These are phyloP conservation scores for Epizoanthus rinbou DNA, from an alignment of 92 coral and sea anemone genomes.

Conservation along the genomic window DNA sequence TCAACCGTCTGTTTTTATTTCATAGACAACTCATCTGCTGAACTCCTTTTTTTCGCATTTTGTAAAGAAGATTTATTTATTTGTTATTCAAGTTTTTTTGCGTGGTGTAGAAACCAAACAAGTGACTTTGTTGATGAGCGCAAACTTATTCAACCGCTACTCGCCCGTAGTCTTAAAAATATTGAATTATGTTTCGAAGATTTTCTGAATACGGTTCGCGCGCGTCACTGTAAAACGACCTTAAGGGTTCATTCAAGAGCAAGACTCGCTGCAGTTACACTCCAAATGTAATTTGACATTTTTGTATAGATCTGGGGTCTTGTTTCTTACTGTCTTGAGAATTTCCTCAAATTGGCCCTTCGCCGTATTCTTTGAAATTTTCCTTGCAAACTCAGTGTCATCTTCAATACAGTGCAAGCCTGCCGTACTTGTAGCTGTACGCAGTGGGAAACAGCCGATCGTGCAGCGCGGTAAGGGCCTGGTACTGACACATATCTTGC, in stretches of 20 bases:
- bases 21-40: too few relatives aligned
- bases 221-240: too few relatives aligned
- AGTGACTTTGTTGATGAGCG: too few relatives aligned
- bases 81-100: too few relatives aligned
- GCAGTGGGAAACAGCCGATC: conserved; percentile 1
- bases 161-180: too few relatives aligned
- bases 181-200: too few relatives aligned
- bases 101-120: too few relatives aligned
- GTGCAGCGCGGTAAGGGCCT: conserved; percentile 7
- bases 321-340: conserved; percentile 1
- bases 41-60: too few relatives aligned
- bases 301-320: neutral
- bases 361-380: neutral
- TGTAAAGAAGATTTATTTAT: too few relatives aligned
- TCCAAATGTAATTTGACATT: neutral
- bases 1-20: too few relatives aligned
- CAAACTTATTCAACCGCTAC: too few relatives aligned
- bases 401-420: neutral
- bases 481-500: conserved; percentile 11
- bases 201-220: too few relatives aligned
- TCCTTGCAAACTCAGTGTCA: neutral
- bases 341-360: neutral
- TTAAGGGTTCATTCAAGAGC: neutral
- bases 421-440: neutral
- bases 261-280: neutral